phyloP scores from a whole-genome alignment of 1,140 invertebrate genomes.

The Zaprionus africanus region DNA sequence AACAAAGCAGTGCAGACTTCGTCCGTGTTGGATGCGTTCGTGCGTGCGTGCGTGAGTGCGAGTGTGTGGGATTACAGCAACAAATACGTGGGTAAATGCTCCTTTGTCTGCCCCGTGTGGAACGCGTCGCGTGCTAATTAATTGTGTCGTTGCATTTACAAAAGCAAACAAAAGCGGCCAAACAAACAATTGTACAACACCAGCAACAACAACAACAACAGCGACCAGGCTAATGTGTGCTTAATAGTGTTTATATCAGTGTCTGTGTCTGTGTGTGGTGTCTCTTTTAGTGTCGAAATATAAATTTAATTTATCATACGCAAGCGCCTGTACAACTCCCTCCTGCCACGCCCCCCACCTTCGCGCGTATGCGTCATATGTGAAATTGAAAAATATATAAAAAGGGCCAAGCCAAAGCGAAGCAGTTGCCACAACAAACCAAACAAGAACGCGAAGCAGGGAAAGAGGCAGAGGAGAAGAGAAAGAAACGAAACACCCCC shows the following conservation, averaged over 20 bases:
- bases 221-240: slow-evolving; percentile 60
- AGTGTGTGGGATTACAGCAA: slow-evolving; percentile 37
- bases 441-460: slow-evolving; percentile 33
- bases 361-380: slow-evolving; percentile 67
- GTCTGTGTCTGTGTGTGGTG: slow-evolving; percentile 24
- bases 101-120: slow-evolving; percentile 25
- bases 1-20: slow-evolving; percentile 10
- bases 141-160: slow-evolving; percentile 48
- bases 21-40: slow-evolving; percentile 17
- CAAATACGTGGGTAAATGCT: slow-evolving; percentile 25
- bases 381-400: slow-evolving; percentile 36
- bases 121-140: slow-evolving; percentile 47
- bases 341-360: slow-evolving; percentile 10
- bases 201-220: slow-evolving; percentile 27
- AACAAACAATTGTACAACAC: slow-evolving; percentile 32
- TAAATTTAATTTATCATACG: slow-evolving; percentile 56
- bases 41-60: slow-evolving; percentile 23
- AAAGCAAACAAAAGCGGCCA: slow-evolving; percentile 48
- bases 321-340: neutral
- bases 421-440: slow-evolving; percentile 64
- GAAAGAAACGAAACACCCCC: slow-evolving; percentile 37
- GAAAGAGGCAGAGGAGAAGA: slow-evolving; percentile 27
- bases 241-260: slow-evolving; percentile 61
- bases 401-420: slow-evolving; percentile 49
- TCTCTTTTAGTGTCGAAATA: slow-evolving; percentile 53